These are phyloP conservation scores for Leucophenga varia DNA, from an alignment of 1,140 invertebrate species.

Conservation along the genomic window DNA sequence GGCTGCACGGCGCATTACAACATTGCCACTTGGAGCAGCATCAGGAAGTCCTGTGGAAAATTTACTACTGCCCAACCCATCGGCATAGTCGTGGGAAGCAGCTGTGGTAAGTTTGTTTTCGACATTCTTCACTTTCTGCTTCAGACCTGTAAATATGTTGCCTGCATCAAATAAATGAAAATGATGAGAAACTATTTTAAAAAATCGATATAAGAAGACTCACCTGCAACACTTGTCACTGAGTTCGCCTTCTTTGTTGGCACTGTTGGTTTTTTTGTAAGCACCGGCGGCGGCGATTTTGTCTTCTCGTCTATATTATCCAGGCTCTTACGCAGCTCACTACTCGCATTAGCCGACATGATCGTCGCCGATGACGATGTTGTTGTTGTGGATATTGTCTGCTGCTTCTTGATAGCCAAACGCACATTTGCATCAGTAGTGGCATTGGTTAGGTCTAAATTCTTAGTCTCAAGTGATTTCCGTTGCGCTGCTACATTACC, in stretches of 20 bases:
- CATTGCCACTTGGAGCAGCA: constrained; percentile 24
- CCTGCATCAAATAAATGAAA: constrained; percentile 26
- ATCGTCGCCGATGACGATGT: constrained; percentile 10
- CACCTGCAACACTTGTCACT: constrained; percentile 56
- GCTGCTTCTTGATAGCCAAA: constrained; percentile 15
- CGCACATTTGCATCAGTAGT: constrained; percentile 17
- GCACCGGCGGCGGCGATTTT: constrained; percentile 46
- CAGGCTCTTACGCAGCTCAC: constrained; percentile 46
- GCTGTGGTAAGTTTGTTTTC: constrained; percentile 50
- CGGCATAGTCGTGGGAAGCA: constrained; percentile 45
- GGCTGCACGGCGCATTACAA: constrained; percentile 41
- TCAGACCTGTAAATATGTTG: constrained; percentile 62
- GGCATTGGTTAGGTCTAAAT: constrained; percentile 44
- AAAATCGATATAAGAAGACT: constrained; percentile 9
- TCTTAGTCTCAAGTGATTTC: constrained; percentile 59
- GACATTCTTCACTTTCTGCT: constrained; percentile 61
- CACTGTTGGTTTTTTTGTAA: constrained; percentile 64
- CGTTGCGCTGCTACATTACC: constrained; percentile 58
- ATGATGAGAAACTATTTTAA: constrained; percentile 2
- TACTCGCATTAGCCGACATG: constrained; percentile 8
- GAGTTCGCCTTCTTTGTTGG: constrained; percentile 67
- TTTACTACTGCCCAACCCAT: constrained; percentile 44
- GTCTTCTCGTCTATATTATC: constrained; percentile 53
- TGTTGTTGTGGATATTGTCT: constrained; percentile 17
- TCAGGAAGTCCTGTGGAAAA: constrained; percentile 27